Conservation (phyloP, 2,888 invertebrate genomes). For the Neoitamus cyanurus region DNA sequence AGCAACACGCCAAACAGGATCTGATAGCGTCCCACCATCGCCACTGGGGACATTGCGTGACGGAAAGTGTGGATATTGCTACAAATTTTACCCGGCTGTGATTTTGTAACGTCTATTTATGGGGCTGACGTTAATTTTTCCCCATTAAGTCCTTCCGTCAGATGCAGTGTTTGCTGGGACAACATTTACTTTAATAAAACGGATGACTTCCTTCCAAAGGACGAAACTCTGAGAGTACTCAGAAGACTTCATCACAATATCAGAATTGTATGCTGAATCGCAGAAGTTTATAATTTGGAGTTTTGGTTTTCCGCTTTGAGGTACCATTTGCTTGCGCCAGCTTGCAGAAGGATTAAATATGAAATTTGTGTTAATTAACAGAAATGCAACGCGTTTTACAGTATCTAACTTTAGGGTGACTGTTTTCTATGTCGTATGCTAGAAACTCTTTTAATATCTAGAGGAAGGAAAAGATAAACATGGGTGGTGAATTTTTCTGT, state of each 20-base stretch:
- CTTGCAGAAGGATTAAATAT: not conserved
- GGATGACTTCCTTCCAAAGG: not conserved
- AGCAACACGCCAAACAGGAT: slow-evolving; percentile 12
- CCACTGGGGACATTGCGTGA: slow-evolving; percentile 13
- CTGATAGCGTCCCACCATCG: not conserved
- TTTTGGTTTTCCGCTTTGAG: not conserved
- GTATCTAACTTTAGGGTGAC: not conserved
- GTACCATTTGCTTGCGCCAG: not conserved
- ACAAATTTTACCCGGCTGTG: not conserved
- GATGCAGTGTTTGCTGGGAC: not conserved
- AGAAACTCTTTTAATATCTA: too few species aligned
- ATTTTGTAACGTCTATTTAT: slow-evolving; percentile 7
- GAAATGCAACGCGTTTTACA: not conserved
- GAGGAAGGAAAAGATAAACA: too few species aligned
- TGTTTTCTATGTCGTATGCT: too few species aligned
- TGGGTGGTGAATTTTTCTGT: too few species aligned
- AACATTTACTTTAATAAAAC: not conserved
- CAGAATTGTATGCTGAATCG: not conserved
- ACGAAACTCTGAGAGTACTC: not conserved
- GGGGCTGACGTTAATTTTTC: slow-evolving; percentile 2
- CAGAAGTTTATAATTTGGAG: not conserved
- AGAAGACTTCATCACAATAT: not conserved
- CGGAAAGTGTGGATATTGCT: slow-evolving; percentile 3
- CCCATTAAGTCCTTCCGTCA: not conserved
- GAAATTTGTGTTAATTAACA: not conserved